A percentile compares a stretch with the other conserved stretches of the same genome.
These are phyloP conservation scores for Candidula unifasciata DNA, from an alignment of 2,888 invertebrate species.

Conservation along the genomic window DNA sequence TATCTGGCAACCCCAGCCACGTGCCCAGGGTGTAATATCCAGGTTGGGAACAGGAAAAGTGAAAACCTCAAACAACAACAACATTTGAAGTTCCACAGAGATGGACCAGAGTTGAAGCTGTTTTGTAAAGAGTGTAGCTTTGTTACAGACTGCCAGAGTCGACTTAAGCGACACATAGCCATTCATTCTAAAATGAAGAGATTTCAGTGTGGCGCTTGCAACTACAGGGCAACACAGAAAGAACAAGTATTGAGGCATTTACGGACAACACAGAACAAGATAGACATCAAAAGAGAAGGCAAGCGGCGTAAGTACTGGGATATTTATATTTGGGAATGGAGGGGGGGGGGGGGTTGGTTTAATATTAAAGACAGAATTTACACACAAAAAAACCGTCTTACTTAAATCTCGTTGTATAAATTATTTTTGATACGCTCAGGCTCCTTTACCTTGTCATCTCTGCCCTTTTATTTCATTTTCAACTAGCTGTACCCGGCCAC, in stretches of 20 bases:
- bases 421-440: too few relatives aligned
- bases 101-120: conserved; percentile 73
- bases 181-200: conserved; percentile 74
- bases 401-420: too few relatives aligned
- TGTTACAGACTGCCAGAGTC: conserved; percentile 76
- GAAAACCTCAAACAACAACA: conserved; percentile 75
- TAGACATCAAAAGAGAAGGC: conserved; percentile 59
- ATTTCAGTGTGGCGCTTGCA: conserved; percentile 73
- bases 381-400: too few relatives aligned
- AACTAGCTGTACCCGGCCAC: too few relatives aligned
- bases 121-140: conserved; percentile 76
- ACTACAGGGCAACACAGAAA: conserved; percentile 73
- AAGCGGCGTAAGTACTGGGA: conserved; percentile 42
- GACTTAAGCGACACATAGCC: conserved; percentile 72
- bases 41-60: conserved; percentile 70
- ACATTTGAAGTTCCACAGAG: conserved; percentile 75
- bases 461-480: too few relatives aligned
- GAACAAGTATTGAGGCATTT: conserved; percentile 75
- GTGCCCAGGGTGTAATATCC: conserved; percentile 71
- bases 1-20: too few relatives aligned
- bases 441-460: too few relatives aligned
- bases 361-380: too few relatives aligned
- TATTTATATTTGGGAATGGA: too few relatives aligned
- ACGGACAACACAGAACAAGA: conserved; percentile 71
- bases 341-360: too few relatives aligned